Evolutionary conservation across 2,113 vertebrate genomes (phyloP).

Genomic region (Probosciger aterrimus): DNA sequence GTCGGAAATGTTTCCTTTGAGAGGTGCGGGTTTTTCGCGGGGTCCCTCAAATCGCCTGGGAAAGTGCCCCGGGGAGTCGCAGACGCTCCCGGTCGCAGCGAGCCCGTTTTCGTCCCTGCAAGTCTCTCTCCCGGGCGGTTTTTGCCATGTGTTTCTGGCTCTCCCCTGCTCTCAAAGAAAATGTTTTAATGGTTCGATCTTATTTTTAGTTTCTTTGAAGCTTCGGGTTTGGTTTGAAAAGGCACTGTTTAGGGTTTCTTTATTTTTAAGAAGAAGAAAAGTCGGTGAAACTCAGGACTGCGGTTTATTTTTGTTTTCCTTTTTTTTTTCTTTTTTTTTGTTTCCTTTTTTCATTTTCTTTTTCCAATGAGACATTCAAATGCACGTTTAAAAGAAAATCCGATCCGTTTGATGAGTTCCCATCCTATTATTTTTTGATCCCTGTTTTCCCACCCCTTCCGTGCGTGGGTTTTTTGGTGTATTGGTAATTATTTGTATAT

Average conservation of each 20-base stretch:
- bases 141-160: background rate
- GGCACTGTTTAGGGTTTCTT: slow-evolving; percentile 52
- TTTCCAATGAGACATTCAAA: slow-evolving; percentile 60
- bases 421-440: background rate
- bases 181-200: slow-evolving; percentile 32
- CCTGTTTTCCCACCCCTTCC: background rate
- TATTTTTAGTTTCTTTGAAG: slow-evolving; percentile 55
- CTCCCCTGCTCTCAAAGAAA: slow-evolving; percentile 44
- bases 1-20: slow-evolving; percentile 30
- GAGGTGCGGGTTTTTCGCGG: background rate
- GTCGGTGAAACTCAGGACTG: slow-evolving; percentile 80
- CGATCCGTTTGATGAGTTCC: slow-evolving; percentile 46
- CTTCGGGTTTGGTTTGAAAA: slow-evolving; percentile 40
- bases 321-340: no score
- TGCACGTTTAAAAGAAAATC: slow-evolving; percentile 71
- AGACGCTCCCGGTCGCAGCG: background rate
- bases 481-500: slow-evolving; percentile 81
- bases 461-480: slow-evolving; percentile 71
- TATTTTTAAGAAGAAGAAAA: slow-evolving; percentile 48
- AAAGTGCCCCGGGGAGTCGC: background rate
- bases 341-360: background rate
- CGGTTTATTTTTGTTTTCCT: background rate
- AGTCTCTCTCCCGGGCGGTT: background rate
- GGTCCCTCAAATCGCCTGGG: background rate
- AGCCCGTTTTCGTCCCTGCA: background rate